Evolutionary conservation across 2,797 vertebrate species (phyloP), one percentile per base, ranked within the genome.

Genomic region (Selene dorsalis): DNA sequence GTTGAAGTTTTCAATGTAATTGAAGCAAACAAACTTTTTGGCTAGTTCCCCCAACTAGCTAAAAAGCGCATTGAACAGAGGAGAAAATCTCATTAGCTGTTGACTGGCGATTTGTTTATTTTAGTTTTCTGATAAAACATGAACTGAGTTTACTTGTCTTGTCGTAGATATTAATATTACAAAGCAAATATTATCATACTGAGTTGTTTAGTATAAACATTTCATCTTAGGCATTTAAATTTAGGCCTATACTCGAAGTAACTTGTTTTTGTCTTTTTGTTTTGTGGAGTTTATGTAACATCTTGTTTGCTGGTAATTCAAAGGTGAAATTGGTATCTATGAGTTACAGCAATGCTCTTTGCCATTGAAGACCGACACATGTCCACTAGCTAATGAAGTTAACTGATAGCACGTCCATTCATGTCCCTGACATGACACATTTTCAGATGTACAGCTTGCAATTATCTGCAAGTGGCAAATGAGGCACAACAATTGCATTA

Each of bases 391-490:
- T 75, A 70, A 89, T 84, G 67, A 87, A 64, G 57, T 83, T 63
- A 87, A 81, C 73, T 45, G 65, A 89, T 66, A 73, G 35, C 71
- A 14, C 66, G 62, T 80, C 71, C 71, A 61, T 76, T 80, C 41
- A 76, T 48, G 24, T 66, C 28, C 32, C 20, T 53, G 79, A 84
- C 77, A 64, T 66, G 71, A 87, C 87, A 88, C 69, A 87, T 80
- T 91, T 87, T 80, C 52, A 84, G 71, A 84, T 69, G 52, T 82
- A 69, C 65, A 53, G 53, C 67, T 69, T 75, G 67, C 83, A 88
- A 89, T 93, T 89, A 90, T 69, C 74, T 17, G n/a, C 84, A 89
- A 91, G 89, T 85, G 85, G 73, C 83, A 91, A 92, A 92, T 88
- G 80, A 91, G 84, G 84, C 90, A 87, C 86, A 90, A 77, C 82